These are phyloP conservation scores for Microcebus griseorufus DNA, from an alignment of 2,113 vertebrate species.

Conservation along the genomic window DNA sequence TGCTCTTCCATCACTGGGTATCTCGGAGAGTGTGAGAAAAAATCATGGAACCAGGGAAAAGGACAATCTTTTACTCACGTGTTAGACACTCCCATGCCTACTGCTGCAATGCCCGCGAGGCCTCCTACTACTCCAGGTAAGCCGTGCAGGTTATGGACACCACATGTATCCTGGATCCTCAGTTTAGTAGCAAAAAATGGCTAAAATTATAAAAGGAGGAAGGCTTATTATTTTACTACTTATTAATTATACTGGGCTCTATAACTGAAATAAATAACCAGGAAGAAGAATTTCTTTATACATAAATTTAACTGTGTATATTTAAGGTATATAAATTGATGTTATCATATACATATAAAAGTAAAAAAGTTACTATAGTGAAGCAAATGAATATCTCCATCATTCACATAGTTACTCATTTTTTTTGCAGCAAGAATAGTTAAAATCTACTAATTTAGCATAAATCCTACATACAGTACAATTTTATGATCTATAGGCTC, in stretches of 20 bases:
- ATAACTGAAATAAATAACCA: background rate
- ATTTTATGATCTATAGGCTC: background rate
- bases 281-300: background rate
- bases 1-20: background rate
- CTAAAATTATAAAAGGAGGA: constrained; percentile 82
- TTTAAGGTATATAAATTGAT: background rate
- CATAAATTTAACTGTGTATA: background rate
- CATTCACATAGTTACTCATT: background rate
- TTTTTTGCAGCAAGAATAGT: background rate
- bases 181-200: constrained; percentile 90
- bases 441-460: background rate
- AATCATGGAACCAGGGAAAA: no score
- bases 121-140: constrained; percentile 95
- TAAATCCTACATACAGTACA: background rate
- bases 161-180: constrained; percentile 96
- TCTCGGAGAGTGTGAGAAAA: background rate
- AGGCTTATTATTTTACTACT: constrained; percentile 28
- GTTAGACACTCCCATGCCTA: constrained; percentile 55
- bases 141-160: constrained; percentile 97
- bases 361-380: no score
- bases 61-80: constrained; percentile 79
- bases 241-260: background rate
- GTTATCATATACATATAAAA: background rate
- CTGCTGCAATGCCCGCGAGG: constrained; percentile 89
- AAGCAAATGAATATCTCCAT: background rate